Percentiles rank a stretch among this genome's conserved stretches.
Conservation (phyloP, 2,797 vertebrate species). For the Synanceia verrucosa region DNA sequence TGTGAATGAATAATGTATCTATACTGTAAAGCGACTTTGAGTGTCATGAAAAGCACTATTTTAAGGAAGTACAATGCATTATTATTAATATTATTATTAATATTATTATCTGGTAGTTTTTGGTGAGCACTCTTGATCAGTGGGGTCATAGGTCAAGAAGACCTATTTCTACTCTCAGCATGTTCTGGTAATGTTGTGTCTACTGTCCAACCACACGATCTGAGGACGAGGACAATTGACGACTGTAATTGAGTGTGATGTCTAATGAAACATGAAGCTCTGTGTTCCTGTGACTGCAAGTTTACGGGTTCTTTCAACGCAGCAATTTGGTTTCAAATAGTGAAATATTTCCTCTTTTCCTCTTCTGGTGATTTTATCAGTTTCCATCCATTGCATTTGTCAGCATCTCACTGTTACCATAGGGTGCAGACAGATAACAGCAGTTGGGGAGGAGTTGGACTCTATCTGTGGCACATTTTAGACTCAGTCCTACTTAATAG, state of each 20-base stretch:
- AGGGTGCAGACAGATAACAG: constrained; percentile 47
- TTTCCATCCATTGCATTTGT: constrained; percentile 46
- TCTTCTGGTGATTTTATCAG: constrained; percentile 51
- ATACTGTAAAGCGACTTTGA: too few relatives aligned
- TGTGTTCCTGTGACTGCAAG: constrained; percentile 1
- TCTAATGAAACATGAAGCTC: constrained; percentile 17
- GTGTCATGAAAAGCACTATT: too few relatives aligned
- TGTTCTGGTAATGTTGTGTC: too few relatives aligned
- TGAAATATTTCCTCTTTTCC: constrained; percentile 30
- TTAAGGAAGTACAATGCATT: too few relatives aligned
- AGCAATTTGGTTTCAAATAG: constrained; percentile 36
- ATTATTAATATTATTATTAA: too few relatives aligned
- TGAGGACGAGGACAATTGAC: background rate
- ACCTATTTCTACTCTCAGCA: background rate
- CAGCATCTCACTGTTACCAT: constrained; percentile 48
- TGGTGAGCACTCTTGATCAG: constrained; percentile 4
- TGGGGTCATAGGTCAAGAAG: constrained; percentile 59
- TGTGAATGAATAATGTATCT: too few relatives aligned
- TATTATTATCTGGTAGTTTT: background rate
- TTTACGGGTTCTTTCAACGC: constrained; percentile 40
- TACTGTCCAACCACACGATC: constrained; percentile 8
- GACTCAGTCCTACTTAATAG: constrained; percentile 63
- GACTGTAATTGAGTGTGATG: constrained; percentile 23
- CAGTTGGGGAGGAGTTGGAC: constrained; percentile 35
- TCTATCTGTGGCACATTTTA: constrained; percentile 42